Evolutionary conservation across 2,888 invertebrate species (phyloP), one percentile per base, ranked within the genome.

Genomic region (Cabera pusaria): DNA sequence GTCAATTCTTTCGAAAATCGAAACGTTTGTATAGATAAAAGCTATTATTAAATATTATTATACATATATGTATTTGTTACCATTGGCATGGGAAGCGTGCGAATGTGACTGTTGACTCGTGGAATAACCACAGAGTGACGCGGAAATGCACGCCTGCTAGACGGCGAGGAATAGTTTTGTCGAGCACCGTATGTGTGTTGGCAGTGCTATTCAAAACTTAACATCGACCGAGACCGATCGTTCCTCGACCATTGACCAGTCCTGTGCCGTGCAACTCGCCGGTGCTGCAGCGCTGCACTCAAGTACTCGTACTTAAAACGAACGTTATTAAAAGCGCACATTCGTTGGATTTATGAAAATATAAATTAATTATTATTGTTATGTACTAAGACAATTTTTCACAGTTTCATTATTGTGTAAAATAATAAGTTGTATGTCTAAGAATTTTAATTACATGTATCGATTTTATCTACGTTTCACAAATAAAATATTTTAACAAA

Each of bases 391-490:
- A 83, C 81, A 82, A 75, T 78, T 83, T n/a, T 81, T 85, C 78
- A 76, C 85, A 75, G 70, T 79, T 87, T 86, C 80, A 81, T 78
- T 81, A 78, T 75, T 80, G 73, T 83, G 74, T 83, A 81, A 83
- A 82, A 74, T 76, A 69, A 71, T 85, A 84, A 82, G 84, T 84
- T 56, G 62, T 76, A 79, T 79, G 69, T 82, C 63, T 86, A 87
- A 86, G 86, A 83, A 80, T 82, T 87, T 86, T 83, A 86, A 86
- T 84, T 86, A 87, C 85, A 84, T 87, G 86, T 87, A 87, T 86
- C 86, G 77, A 86, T 87, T 87, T 87, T 87, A 87, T 87, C 86
- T 87, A 87, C 84, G 87, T 86, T 87, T 87, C 87, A 85, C 79
- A 86, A 87, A 86, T 87, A 86, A 42, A 87, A 82, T 84, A 86